Base-by-base conservation (phyloP, 2,797 vertebrate genomes). In the Paramormyrops hopkinsi region DNA sequence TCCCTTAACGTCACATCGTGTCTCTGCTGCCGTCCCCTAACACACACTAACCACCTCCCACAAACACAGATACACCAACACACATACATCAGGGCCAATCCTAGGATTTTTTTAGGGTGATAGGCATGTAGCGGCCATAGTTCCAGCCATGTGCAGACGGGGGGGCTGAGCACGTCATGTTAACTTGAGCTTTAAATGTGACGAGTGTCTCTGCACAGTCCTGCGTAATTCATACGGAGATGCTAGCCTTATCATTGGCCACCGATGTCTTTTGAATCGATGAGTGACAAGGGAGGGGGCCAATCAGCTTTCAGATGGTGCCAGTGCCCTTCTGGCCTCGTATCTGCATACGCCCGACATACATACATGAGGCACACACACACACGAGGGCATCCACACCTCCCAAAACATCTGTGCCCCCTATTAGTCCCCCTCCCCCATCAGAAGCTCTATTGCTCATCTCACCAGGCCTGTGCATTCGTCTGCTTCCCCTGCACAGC, bases 1-100 rank as follows among this genome's bases (percentile, higher is more conserved):
- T 11, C 25, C 73, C 6, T 19, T 4, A 2, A 22, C 8, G 50
- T 44, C 79, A 9, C 88, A 12, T 54, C 2, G 12, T 7, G 1
- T 37, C 48, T 8, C 11, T 7, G 50, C 48, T 33, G 11, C 5
- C 19, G 2, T 37, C 17, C 7, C 19, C 44, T 25, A 5, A 41
- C n/a, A 37, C 8, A 48, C 87, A 59, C 88, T 44, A 79, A 3
- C 48, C 33, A 22, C n/a, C 56, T 59, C 56, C n/a, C 29, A 25
- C 12, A 22, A 4, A 53, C 56, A 51, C 89, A n/a, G 83, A 41
- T 79, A 87, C 85, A 73, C 88, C 65, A 51, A 84, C 88, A 86
- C 8, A 84, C n/a, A 87, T 53, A 89, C 88, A 69, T 33, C 65
- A 37, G 65, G 65, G 65, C 11, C 12, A 17, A 17, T 33, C 25